Conservation (phyloP, 2,888 invertebrate species). For the Patella caerulea region DNA sequence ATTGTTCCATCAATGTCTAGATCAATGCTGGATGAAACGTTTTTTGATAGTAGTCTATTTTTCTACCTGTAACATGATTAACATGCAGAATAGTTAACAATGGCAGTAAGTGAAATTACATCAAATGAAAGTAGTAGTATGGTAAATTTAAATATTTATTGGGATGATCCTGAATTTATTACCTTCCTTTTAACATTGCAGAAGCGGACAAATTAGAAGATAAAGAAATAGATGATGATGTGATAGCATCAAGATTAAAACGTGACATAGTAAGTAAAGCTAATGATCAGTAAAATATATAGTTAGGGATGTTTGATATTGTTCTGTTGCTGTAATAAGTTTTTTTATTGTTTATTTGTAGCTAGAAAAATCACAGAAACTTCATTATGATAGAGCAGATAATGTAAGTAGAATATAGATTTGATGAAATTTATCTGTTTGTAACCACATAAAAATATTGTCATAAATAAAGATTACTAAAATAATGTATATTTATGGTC, state of each 20-base stretch:
- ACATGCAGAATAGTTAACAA: too few relatives aligned
- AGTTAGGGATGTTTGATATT: background rate
- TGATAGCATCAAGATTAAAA: slow-evolving; percentile 82
- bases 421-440: too few relatives aligned
- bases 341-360: slow-evolving; percentile 21
- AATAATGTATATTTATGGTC: too few relatives aligned
- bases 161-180: background rate
- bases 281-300: background rate
- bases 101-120: too few relatives aligned
- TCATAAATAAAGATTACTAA: too few relatives aligned
- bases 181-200: slow-evolving; percentile 28
- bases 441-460: too few relatives aligned
- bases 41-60: too few relatives aligned
- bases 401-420: slow-evolving; percentile 60
- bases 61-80: too few relatives aligned
- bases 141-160: background rate
- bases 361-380: slow-evolving; percentile 86
- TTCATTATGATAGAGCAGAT: slow-evolving; percentile 83
- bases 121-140: too few relatives aligned
- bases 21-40: too few relatives aligned
- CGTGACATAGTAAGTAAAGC: slow-evolving; percentile 78
- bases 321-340: background rate
- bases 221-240: slow-evolving; percentile 76
- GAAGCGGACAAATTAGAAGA: slow-evolving; percentile 68
- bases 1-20: too few relatives aligned